These are phyloP conservation scores for Temnothorax curvispinosus DNA, from an alignment of 1,140 invertebrate genomes.

Conservation along the genomic window DNA sequence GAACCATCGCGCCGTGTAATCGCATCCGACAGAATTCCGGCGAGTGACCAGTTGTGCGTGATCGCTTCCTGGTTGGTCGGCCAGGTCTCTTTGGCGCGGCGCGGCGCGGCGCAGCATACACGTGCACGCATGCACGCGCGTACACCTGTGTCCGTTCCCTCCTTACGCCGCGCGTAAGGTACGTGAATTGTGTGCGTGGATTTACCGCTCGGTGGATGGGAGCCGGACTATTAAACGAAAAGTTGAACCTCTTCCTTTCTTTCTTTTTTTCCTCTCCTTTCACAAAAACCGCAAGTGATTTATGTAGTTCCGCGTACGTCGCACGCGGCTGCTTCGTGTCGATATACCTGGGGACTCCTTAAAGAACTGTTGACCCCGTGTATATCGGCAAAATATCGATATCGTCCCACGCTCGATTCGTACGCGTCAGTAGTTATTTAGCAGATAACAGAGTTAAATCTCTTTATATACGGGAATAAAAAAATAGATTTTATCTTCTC, in stretches of 20 bases:
- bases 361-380: background rate
- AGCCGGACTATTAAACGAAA: constrained; percentile 30
- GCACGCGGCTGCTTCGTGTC: background rate
- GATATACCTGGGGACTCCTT: background rate
- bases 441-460: background rate
- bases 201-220: background rate
- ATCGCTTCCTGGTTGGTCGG: constrained; percentile 76
- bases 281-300: constrained; percentile 5
- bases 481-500: background rate
- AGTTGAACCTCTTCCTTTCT: background rate
- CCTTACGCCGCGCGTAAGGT: too few species aligned
- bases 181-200: background rate
- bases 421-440: background rate
- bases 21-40: constrained; percentile 71
- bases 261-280: background rate
- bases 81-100: constrained; percentile 31
- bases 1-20: constrained; percentile 59
- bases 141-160: background rate
- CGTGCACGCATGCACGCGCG: background rate
- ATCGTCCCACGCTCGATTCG: background rate
- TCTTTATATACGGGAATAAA: background rate
- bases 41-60: constrained; percentile 72
- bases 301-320: background rate
- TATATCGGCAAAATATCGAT: background rate
- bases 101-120: background rate